A percentile compares a stretch with the other conserved stretches of the same genome.
Evolutionary conservation across 2,113 vertebrate genomes (phyloP).

Genomic region (Castor canadensis): DNA sequence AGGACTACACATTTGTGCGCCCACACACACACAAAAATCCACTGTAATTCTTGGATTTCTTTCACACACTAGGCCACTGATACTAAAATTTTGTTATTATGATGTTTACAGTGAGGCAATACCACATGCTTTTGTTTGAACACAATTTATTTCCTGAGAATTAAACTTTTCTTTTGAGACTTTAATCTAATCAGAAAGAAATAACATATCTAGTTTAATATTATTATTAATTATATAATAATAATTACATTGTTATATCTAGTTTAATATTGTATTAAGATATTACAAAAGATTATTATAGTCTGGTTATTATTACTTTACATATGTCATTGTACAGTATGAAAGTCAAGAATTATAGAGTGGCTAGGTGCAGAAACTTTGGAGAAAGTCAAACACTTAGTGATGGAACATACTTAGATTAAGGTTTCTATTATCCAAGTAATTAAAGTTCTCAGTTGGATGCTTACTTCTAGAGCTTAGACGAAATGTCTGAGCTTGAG

Average conservation of each 20-base stretch:
- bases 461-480: background rate
- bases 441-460: background rate
- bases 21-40: background rate
- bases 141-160: background rate
- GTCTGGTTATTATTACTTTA: no score
- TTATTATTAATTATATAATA: no score
- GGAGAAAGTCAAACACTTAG: background rate
- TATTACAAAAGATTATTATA: background rate
- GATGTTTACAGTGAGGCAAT: background rate
- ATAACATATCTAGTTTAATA: background rate
- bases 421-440: background rate
- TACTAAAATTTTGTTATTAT: background rate
- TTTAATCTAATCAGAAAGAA: background rate
- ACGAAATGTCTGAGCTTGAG: background rate
- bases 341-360: background rate
- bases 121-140: background rate
- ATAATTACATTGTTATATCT: no score
- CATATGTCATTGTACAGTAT: background rate
- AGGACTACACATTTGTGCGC: background rate
- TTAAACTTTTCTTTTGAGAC: background rate
- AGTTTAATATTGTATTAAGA: no score
- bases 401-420: background rate
- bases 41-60: background rate
- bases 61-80: background rate
- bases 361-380: background rate